Evolutionary conservation across 2,888 invertebrate genomes (phyloP).

Genomic region (Eristalis intricaria): DNA sequence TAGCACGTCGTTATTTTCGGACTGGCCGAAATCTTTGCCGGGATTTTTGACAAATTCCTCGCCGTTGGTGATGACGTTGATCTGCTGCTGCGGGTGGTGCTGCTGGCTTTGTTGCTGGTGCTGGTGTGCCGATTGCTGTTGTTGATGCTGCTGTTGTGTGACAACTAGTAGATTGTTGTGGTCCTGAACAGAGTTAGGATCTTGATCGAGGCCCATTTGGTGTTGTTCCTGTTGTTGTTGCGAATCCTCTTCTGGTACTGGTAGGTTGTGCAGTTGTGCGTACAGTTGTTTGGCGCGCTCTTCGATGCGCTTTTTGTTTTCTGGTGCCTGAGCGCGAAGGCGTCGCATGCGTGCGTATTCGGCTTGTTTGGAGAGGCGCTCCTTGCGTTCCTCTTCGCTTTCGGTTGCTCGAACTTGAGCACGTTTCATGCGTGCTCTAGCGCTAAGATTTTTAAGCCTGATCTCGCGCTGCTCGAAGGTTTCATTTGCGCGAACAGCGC

Average conservation of each 20-base stretch:
- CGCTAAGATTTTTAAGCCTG: slow-evolving; percentile 79
- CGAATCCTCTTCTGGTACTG: slow-evolving; percentile 59
- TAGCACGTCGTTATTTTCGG: slow-evolving; percentile 80
- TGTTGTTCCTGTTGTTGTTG: slow-evolving; percentile 74
- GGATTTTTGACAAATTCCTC: slow-evolving; percentile 75
- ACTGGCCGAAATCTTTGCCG: slow-evolving; percentile 76
- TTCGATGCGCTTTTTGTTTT: slow-evolving; percentile 75
- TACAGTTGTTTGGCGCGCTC: slow-evolving; percentile 77
- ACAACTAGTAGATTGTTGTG: slow-evolving; percentile 56
- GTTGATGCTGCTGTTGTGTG: slow-evolving; percentile 58
- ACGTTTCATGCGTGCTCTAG: slow-evolving; percentile 79
- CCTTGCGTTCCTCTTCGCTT: slow-evolving; percentile 78
- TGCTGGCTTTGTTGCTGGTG: slow-evolving; percentile 55
- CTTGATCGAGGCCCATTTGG: slow-evolving; percentile 55
- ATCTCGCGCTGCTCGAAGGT: slow-evolving; percentile 79
- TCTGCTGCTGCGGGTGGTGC: slow-evolving; percentile 48
- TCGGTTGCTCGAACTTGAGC: slow-evolving; percentile 80
- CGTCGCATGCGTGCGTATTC: slow-evolving; percentile 80
- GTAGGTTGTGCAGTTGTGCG: slow-evolving; percentile 75
- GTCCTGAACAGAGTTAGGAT: slow-evolving; percentile 38
- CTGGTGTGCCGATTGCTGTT: slow-evolving; percentile 58
- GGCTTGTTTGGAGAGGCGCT: slow-evolving; percentile 79
- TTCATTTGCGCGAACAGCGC: slow-evolving; percentile 80
- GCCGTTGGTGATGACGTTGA: slow-evolving; percentile 57
- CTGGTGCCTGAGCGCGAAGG: slow-evolving; percentile 78